Percentiles rank a stretch among this genome's conserved stretches.
These are phyloP conservation scores for Siderastrea siderea DNA, from an alignment of 92 coral and sea anemone species.

Conservation along the genomic window DNA sequence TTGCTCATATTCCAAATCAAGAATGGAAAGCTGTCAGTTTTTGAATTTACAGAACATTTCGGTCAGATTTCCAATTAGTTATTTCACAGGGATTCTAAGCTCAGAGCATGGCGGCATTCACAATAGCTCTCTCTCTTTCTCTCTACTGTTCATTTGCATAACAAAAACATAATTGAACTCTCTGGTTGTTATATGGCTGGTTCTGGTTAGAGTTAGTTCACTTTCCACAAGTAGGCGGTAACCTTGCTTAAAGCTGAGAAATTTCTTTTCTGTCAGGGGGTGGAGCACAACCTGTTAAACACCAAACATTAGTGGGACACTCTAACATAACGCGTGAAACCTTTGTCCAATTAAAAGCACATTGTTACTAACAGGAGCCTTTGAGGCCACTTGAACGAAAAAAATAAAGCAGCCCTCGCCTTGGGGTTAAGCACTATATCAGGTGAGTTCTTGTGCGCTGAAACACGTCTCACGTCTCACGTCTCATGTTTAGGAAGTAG, in stretches of 20 bases:
- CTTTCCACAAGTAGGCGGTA: not conserved
- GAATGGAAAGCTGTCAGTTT: not conserved
- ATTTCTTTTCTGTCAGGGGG: conserved; percentile 18
- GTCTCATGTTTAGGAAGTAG: not conserved
- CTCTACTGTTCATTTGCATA: not conserved
- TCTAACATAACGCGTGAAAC: conserved; percentile 17
- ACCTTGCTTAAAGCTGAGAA: not conserved
- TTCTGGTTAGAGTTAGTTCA: not conserved
- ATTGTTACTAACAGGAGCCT: not conserved
- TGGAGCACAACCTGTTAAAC: conserved; percentile 26
- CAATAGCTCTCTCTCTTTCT: not conserved
- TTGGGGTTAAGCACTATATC: not conserved
- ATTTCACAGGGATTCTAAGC: not conserved
- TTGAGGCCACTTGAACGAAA: not conserved
- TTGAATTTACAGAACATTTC: not conserved
- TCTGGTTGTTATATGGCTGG: not conserved
- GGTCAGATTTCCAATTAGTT: not conserved
- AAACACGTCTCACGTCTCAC: too few relatives aligned
- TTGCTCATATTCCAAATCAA: not conserved
- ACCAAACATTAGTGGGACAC: conserved; percentile 19
- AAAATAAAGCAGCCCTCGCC: not conserved
- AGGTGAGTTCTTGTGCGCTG: conserved; percentile 5
- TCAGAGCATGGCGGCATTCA: too few relatives aligned
- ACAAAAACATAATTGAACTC: not conserved
- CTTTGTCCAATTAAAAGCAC: conserved; percentile 5